Conservation (phyloP, 2,113 vertebrate genomes). For the Chaetodon trifascialis region DNA sequence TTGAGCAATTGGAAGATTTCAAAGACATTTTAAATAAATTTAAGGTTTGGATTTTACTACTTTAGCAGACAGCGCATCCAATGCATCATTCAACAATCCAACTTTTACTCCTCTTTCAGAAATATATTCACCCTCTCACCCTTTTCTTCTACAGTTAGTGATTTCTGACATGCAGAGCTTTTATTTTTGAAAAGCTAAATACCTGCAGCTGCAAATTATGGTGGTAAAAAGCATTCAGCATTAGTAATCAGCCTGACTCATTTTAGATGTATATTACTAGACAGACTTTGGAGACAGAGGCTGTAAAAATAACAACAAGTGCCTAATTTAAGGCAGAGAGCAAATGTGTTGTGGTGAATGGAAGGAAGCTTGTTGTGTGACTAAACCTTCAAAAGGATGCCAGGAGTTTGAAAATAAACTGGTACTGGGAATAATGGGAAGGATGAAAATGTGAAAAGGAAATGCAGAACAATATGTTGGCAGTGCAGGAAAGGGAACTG, state of each 20-base stretch:
- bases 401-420: constrained; percentile 63
- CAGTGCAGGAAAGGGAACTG: constrained; percentile 60
- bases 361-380: constrained; percentile 64
- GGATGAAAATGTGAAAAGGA: constrained; percentile 69
- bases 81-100: neutral
- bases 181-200: neutral
- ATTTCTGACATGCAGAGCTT: neutral
- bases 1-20: neutral
- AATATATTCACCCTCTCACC: neutral
- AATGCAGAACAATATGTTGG: constrained; percentile 69
- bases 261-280: constrained; percentile 20
- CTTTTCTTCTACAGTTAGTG: neutral
- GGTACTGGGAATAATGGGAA: constrained; percentile 68
- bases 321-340: constrained; percentile 43
- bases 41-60: too few relatives aligned
- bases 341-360: constrained; percentile 59
- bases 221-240: neutral
- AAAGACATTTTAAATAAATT: neutral
- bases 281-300: constrained; percentile 20
- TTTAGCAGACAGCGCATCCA: too few relatives aligned
- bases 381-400: constrained; percentile 64
- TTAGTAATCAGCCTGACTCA: constrained; percentile 51
- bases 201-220: constrained; percentile 12
- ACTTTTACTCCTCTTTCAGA: neutral
- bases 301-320: constrained; percentile 28